These are phyloP conservation scores for Agrilus cyanescens DNA, from an alignment of 2,888 invertebrate genomes.

Conservation along the genomic window DNA sequence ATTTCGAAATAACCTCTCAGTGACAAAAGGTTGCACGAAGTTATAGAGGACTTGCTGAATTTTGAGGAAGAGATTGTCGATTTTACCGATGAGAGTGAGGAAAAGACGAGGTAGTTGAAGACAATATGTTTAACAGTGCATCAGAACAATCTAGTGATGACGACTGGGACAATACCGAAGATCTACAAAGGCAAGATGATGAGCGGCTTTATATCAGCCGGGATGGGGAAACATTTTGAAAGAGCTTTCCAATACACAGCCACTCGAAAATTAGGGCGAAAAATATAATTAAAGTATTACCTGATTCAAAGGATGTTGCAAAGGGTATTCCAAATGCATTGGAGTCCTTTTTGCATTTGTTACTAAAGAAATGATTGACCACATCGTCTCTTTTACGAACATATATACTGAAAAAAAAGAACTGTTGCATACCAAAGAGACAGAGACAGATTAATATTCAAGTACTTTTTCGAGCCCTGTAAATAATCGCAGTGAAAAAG, in stretches of 20 bases:
- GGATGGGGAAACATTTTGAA: slow-evolving; percentile 6
- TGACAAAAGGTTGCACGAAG: too few species aligned
- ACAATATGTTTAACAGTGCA: slow-evolving; percentile 1
- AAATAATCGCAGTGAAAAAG: slow-evolving; percentile 5
- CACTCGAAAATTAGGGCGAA: slow-evolving; percentile 1
- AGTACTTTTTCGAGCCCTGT: slow-evolving; percentile 10
- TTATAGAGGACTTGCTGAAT: too few species aligned
- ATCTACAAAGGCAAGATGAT: slow-evolving; percentile 1
- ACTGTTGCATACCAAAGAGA: slow-evolving; percentile 5
- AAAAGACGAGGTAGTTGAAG: slow-evolving; percentile 1
- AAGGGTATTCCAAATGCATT: slow-evolving; percentile 7
- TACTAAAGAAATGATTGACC: slow-evolving; percentile 10
- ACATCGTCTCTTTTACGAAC: slow-evolving; percentile 11
- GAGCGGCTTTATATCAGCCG: slow-evolving; percentile 2
- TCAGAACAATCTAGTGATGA: slow-evolving; percentile 7
- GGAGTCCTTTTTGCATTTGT: slow-evolving; percentile 10
- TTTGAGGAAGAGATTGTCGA: too few species aligned
- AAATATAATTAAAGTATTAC: slow-evolving; percentile 5
- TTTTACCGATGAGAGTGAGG: too few species aligned
- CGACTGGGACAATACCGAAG: too few species aligned
- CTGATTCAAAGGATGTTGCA: slow-evolving; percentile 1
- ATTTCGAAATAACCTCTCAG: too few species aligned
- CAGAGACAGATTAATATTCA: slow-evolving; percentile 10
- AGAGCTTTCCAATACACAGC: slow-evolving; percentile 1
- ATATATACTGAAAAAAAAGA: slow-evolving; percentile 6